Base-by-base conservation (phyloP, 1,140 invertebrate genomes). In the Lerema accius region DNA sequence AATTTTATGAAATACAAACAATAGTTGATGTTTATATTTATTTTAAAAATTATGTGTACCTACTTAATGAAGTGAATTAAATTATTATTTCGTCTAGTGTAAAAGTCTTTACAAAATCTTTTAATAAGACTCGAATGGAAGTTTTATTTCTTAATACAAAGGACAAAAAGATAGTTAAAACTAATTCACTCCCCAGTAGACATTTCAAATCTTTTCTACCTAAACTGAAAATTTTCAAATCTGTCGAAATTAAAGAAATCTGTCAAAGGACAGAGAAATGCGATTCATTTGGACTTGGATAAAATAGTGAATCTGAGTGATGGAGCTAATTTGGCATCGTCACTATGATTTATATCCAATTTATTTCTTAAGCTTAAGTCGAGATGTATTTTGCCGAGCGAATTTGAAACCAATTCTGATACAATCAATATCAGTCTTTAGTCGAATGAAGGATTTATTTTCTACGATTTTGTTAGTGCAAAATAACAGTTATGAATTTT, bases 291-390 rank as follows among this genome's bases (percentile, higher is more conserved):
- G 17, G 32, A 23, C 19, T 23, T 5, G 19, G 19, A 23, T 49
- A 35, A 49, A 60, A 48, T 49, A 60, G 43, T 48, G 32, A 9
- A 11, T 49, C 13, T 59, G 42, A 48, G 13, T 11, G 45, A 60
- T 37, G 32, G 43, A 48, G 43, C 56, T 59, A 59, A 59, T 59
- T 59, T 48, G 16, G 14, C 42, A 15, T 59, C 32, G 32, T 60
- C 35, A 49, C 56, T 60, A 49, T 60, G 56, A 60, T 60, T 60
- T 40, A 60, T 49, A 49, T 49, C 56, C 56, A 60, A 60, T 60
- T 60, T 48, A 16, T 49, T 40, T 28, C 32, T 37, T 37, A 56
- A 45, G 11, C 28, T 35, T 39, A 58, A 46, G 14, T 28, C 16
- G 5, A 37, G 42, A 28, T 35, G 16, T 16, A 16, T 46, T 35